Base-by-base conservation (phyloP, 2,888 invertebrate species). In the Oligia fasciuncula region DNA sequence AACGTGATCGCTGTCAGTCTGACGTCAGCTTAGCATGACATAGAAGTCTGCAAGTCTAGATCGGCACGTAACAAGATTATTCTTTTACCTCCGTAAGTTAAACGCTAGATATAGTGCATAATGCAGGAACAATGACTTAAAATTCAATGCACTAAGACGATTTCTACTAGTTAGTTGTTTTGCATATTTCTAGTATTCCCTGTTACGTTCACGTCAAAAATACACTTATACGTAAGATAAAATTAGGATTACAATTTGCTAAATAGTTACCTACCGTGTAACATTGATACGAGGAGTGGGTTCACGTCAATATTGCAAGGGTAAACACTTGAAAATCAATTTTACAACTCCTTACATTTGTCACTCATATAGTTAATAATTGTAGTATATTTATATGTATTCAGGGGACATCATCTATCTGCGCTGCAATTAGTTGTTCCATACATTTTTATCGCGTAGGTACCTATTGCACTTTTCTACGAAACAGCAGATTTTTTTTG, bases 51-150 rank as follows among this genome's bases (percentile, higher is more conserved):
- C 19, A 14, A n/a, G 57, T n/a, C 57, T 73, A 73, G 72, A 73
- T 73, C 60, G 40, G 70, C 85, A 84, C 85, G 85, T 77, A 13
- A 68, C 51, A 51, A 73, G 73, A 83, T 80, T 68, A 67, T 63
- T 54, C 3, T 23, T 57, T 54, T 72, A 11, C 35, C 51, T 19
- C 74, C 79, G 84, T 80, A 68, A 71, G 66, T 40, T 19, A 14
- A 14, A 60, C 79, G n/a, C 17, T 49, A 54, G 46, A 69, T 68
- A 73, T 54, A 71, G 40, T 72, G 60, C 54, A 69, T n/a, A 29
- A 43, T 62, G 73, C 60, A 54, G 13, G 4, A 76, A 76, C 46
- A 40, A 43, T 60, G 19, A 35, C 9, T 66, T n/a, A n/a, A n/a
- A n/a, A n/a, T n/a, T 46, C 4, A n/a, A 35, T 43, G 35, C 11